phyloP scores from a whole-genome alignment of 2,888 invertebrate species.

The Enchytraeus crypticus region DNA sequence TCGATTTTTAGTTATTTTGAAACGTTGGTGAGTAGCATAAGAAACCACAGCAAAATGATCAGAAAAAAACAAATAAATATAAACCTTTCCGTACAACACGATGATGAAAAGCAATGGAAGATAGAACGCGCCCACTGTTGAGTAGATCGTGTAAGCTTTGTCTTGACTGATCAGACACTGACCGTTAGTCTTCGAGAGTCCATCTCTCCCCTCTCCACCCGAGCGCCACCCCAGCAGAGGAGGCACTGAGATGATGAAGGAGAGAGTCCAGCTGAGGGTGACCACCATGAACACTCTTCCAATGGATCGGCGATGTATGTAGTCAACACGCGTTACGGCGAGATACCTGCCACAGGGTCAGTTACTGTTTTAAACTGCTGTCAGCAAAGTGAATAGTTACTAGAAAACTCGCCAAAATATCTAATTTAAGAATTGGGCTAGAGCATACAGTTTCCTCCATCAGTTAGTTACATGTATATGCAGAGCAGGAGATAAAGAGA shows the following conservation, averaged over 20 bases:
- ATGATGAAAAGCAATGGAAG: conserved; percentile 87
- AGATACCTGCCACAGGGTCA: conserved; percentile 81
- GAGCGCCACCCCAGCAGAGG: conserved; percentile 57
- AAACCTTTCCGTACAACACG: background rate
- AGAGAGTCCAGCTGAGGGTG: conserved; percentile 80
- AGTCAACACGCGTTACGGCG: conserved; percentile 95
- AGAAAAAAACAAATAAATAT: too few species aligned
- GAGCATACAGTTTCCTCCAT: too few species aligned
- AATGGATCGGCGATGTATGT: conserved; percentile 83
- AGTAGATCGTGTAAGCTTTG: conserved; percentile 76
- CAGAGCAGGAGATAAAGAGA: too few species aligned
- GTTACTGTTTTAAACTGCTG: too few species aligned
- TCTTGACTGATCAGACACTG: conserved; percentile 87
- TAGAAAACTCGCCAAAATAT: too few species aligned
- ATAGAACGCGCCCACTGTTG: conserved; percentile 93
- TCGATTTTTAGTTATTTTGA: background rate
- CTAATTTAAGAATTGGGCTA: too few species aligned
- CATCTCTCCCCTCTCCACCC: conserved; percentile 2
- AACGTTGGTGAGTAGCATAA: background rate
- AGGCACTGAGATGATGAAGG: conserved; percentile 85
- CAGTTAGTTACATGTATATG: too few species aligned
- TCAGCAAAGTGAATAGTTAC: too few species aligned
- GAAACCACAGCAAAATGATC: background rate
- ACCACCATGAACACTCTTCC: conserved; percentile 73
- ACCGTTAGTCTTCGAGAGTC: conserved; percentile 29